A percentile compares a stretch with the other conserved stretches of the same genome.
phyloP scores from a whole-genome alignment of 1,140 invertebrate genomes.

The Drosophila equinoxialis region DNA sequence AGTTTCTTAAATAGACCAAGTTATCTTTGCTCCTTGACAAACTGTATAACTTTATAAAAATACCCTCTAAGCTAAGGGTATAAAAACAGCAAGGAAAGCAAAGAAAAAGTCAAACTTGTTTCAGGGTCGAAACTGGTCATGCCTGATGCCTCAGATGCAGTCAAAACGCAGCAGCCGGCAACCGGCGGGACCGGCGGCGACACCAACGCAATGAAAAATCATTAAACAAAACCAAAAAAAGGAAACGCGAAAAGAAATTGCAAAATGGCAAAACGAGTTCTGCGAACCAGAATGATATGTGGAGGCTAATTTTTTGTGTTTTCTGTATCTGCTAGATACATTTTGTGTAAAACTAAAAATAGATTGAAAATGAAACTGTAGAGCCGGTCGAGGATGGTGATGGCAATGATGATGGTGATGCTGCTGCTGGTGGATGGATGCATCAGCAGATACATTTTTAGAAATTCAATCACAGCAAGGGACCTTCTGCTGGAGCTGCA shows the following conservation, averaged over 20 bases:
- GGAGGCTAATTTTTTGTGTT: conserved; percentile 32
- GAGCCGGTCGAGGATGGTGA: conserved; percentile 10
- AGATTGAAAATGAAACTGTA: conserved; percentile 74
- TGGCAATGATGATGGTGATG: background rate
- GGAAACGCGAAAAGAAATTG: conserved; percentile 42
- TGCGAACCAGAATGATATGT: conserved; percentile 21
- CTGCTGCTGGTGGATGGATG: conserved; percentile 42
- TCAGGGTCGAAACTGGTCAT: background rate
- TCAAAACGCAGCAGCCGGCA: background rate
- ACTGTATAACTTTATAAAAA: background rate
- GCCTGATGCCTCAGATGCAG: background rate
- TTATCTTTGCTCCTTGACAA: too few relatives aligned
- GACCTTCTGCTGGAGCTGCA: conserved; percentile 46
- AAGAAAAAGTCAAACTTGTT: background rate
- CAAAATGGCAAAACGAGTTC: conserved; percentile 51
- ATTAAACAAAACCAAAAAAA: conserved; percentile 5
- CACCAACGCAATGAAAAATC: conserved; percentile 41
- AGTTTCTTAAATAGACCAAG: too few relatives aligned
- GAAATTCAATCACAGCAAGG: conserved; percentile 66
- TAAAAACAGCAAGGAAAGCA: background rate
- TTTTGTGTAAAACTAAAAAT: conserved; percentile 67
- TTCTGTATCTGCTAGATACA: conserved; percentile 49
- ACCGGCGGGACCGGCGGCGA: conserved; percentile 17
- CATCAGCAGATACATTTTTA: conserved; percentile 57
- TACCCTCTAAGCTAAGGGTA: background rate